Evolutionary conservation across 2,888 invertebrate species (phyloP).

Genomic region (Lepetodrilus schrolli): DNA sequence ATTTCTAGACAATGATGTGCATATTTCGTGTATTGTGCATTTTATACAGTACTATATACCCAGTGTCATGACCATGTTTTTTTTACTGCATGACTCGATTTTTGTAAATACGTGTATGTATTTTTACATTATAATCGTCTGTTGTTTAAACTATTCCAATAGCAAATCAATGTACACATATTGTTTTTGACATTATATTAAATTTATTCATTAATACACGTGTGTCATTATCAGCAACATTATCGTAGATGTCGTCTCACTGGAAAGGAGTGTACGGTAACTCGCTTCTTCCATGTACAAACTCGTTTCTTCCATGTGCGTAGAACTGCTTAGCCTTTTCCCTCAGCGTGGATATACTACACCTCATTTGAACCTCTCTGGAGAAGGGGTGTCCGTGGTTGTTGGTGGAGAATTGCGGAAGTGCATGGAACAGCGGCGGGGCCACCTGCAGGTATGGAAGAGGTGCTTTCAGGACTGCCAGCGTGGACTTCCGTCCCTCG

Average conservation of each 20-base stretch:
- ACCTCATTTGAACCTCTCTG: background rate
- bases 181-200: background rate
- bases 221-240: background rate
- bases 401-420: background rate
- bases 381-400: background rate
- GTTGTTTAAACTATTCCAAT: too few relatives aligned
- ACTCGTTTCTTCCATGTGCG: background rate
- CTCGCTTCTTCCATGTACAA: background rate
- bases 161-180: too few relatives aligned
- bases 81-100: too few relatives aligned
- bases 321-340: background rate
- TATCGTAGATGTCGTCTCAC: background rate
- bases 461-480: background rate
- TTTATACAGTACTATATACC: too few relatives aligned
- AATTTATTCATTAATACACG: background rate
- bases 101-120: too few relatives aligned
- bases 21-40: too few relatives aligned
- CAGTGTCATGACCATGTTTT: too few relatives aligned
- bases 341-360: constrained; percentile 6
- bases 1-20: too few relatives aligned
- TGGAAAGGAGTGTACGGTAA: background rate
- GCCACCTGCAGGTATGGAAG: background rate
- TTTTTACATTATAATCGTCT: too few relatives aligned
- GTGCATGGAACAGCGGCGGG: background rate
- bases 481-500: background rate